Conservation (phyloP, 1,140 invertebrate species). For the Anthonomus grandis region DNA sequence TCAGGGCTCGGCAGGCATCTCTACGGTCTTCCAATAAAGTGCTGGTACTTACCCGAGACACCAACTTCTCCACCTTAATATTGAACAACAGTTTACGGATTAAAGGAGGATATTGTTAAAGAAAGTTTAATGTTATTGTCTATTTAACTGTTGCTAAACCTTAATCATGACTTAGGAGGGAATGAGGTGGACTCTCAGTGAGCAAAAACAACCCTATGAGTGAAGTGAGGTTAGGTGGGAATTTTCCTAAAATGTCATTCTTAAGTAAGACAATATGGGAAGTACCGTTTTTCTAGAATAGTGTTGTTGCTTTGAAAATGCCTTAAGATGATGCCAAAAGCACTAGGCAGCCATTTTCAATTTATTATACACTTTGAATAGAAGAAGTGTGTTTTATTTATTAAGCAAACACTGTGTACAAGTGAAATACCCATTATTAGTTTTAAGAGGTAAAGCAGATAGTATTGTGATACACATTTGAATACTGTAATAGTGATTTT, state of each 20-base stretch:
- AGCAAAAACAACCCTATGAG: neutral
- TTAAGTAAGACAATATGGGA: too few species aligned
- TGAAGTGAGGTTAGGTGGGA: neutral
- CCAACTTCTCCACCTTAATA: conserved; percentile 85
- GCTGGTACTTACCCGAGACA: conserved; percentile 88
- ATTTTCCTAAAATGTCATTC: neutral
- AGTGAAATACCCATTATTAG: neutral
- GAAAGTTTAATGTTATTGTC: conserved; percentile 41
- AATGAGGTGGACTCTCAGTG: neutral
- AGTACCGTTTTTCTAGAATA: too few species aligned
- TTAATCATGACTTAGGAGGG: neutral
- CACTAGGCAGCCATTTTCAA: too few species aligned
- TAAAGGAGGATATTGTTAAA: conserved; percentile 1
- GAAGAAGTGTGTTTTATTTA: neutral
- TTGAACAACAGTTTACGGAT: conserved; percentile 23
- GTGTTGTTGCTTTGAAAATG: too few species aligned
- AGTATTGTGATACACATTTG: neutral
- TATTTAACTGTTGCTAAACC: too few species aligned
- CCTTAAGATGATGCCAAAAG: too few species aligned
- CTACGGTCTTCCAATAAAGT: conserved; percentile 90
- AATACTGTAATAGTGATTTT: neutral
- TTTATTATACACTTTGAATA: neutral
- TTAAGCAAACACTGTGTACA: neutral
- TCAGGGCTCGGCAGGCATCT: conserved; percentile 93
- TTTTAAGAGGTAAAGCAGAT: neutral